Evolutionary conservation across 2,888 invertebrate species (phyloP).

Genomic region (Drosophila mimetica): DNA sequence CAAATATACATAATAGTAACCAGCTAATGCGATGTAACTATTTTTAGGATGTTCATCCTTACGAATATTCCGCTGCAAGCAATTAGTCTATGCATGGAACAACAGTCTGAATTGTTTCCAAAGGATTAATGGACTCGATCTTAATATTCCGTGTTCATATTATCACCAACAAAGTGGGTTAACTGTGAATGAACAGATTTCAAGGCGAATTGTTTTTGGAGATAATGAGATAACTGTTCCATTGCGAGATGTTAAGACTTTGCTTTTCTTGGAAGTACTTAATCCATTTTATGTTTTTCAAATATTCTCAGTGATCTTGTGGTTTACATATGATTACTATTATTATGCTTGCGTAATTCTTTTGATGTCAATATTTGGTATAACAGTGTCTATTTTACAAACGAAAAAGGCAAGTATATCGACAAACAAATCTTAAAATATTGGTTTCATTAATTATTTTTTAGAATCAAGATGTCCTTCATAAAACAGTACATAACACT

Average conservation of each 20-base stretch:
- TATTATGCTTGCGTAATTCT: constrained; percentile 95
- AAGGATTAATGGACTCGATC: constrained; percentile 90
- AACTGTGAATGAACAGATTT: constrained; percentile 73
- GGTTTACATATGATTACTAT: constrained; percentile 95
- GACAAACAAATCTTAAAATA: no score
- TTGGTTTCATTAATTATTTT: neutral
- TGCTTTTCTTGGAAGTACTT: constrained; percentile 92
- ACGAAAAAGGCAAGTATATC: constrained; percentile 89
- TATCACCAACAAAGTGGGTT: constrained; percentile 83
- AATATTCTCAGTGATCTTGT: constrained; percentile 94
- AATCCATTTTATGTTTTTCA: constrained; percentile 99
- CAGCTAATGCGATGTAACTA: neutral
- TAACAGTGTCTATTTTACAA: constrained; percentile 92
- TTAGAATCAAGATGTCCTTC: constrained; percentile 95
- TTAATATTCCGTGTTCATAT: constrained; percentile 80
- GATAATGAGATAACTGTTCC: constrained; percentile 93
- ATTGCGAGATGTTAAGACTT: constrained; percentile 89
- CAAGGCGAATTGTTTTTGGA: constrained; percentile 91
- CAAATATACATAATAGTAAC: neutral
- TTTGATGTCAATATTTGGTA: constrained; percentile 92
- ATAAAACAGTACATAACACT: constrained; percentile 92
- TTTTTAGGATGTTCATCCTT: constrained; percentile 86
- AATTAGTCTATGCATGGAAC: constrained; percentile 93
- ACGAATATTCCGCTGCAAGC: constrained; percentile 92
- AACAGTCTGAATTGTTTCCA: constrained; percentile 88